Percentiles rank a stretch among this genome's conserved stretches.
These are phyloP conservation scores for Coregonus ussuriensis DNA, from an alignment of 2,797 vertebrate species.

Conservation along the genomic window DNA sequence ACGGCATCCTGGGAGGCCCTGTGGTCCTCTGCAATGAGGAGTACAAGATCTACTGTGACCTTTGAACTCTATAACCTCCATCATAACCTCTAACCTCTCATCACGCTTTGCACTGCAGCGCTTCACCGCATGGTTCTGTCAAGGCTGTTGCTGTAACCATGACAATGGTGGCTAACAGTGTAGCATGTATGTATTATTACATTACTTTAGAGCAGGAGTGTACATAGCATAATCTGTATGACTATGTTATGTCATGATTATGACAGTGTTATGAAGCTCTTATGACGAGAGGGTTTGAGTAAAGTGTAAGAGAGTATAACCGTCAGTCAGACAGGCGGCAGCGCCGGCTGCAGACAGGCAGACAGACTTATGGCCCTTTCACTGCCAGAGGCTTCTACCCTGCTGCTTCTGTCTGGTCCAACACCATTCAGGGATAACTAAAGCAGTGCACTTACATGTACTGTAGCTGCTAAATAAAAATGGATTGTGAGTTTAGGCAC, in stretches of 20 bases:
- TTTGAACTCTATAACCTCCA: constrained; percentile 32
- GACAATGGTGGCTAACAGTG: not conserved
- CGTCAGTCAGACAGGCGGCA: not conserved
- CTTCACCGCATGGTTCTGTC: not conserved
- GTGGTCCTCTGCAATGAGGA: constrained; percentile 78
- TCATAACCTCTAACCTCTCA: constrained; percentile 13
- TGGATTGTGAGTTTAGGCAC: not conserved
- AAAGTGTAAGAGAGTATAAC: not conserved
- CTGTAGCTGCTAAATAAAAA: not conserved
- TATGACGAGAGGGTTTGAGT: not conserved
- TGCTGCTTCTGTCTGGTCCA: not conserved
- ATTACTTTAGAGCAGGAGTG: not conserved
- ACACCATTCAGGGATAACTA: not conserved
- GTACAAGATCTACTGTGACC: constrained; percentile 79
- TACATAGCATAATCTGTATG: not conserved
- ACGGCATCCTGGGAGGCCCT: constrained; percentile 61
- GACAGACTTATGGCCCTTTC: not conserved
- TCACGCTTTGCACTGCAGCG: constrained; percentile 20
- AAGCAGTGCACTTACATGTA: not conserved
- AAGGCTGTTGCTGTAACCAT: not conserved
- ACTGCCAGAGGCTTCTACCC: not conserved
- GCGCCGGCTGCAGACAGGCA: not conserved
- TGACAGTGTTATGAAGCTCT: not conserved
- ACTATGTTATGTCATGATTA: not conserved
- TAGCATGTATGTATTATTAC: not conserved